Percentiles rank a stretch among this genome's conserved stretches.
Evolutionary conservation across 2,797 vertebrate genomes (phyloP).

Genomic region (Melanotaenia trifasciata): DNA sequence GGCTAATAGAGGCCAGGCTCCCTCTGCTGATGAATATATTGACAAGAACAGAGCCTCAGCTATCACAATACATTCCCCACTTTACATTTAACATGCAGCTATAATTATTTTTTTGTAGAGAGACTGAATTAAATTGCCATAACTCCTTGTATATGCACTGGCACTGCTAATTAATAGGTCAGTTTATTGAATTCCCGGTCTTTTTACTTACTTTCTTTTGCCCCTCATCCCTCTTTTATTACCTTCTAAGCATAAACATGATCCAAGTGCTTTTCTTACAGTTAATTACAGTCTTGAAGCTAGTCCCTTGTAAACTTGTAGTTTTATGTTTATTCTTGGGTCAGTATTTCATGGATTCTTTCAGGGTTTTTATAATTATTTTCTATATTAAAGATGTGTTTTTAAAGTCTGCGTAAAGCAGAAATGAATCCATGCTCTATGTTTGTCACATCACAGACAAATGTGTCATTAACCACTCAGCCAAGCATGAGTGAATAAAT

Average conservation of each 20-base stretch:
- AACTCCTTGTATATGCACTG: conserved; percentile 61
- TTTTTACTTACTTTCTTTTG: conserved; percentile 56
- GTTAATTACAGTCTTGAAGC: conserved; percentile 65
- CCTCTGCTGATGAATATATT: conserved; percentile 57
- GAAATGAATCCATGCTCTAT: background rate
- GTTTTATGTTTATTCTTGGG: conserved; percentile 55
- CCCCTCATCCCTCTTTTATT: conserved; percentile 56
- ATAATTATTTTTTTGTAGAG: conserved; percentile 72
- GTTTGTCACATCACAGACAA: background rate
- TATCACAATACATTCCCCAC: conserved; percentile 59
- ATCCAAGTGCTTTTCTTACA: conserved; percentile 62
- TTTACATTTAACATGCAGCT: conserved; percentile 58
- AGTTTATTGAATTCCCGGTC: conserved; percentile 52
- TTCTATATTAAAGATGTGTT: background rate
- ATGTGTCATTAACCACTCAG: background rate
- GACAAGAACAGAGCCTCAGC: conserved; percentile 58
- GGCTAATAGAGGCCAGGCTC: conserved; percentile 71
- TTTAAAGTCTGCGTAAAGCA: background rate
- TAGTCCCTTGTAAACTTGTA: conserved; percentile 29
- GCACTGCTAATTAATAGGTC: conserved; percentile 66
- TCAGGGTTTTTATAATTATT: conserved; percentile 30
- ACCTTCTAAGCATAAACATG: conserved; percentile 53
- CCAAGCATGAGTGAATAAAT: background rate
- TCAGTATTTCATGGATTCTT: conserved; percentile 47
- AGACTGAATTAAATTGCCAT: conserved; percentile 72